Percentiles rank a stretch among this genome's conserved stretches.
Conservation (phyloP, 64 coral and sea anemone species). For the Porites lutea region DNA sequence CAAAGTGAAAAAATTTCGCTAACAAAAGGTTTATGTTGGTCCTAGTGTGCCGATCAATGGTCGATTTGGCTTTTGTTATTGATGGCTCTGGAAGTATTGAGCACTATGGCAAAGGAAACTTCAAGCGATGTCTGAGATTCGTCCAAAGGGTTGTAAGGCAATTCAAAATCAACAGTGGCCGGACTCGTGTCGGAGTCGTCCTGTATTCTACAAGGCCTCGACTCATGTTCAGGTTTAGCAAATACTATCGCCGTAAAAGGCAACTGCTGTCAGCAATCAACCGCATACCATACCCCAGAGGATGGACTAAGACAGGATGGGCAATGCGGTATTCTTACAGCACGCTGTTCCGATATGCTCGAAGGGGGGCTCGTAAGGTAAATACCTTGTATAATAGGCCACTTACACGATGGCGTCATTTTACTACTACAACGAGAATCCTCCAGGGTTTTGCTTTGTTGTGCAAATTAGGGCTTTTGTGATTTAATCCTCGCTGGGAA, state of each 20-base stretch:
- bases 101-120: conserved; percentile 54
- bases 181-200: conserved; percentile 47
- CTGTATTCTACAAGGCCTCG: conserved; percentile 32
- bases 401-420: no score
- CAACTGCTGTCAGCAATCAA: neutral
- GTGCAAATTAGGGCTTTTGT: no score
- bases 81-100: conserved; percentile 73
- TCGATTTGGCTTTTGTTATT: conserved; percentile 67
- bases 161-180: conserved; percentile 40
- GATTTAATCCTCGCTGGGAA: no score
- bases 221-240: conserved; percentile 44
- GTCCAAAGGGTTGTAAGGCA: conserved; percentile 13
- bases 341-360: conserved; percentile 13
- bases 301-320: conserved; percentile 39
- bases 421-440: no score
- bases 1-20: no score
- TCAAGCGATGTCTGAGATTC: conserved; percentile 53
- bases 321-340: conserved; percentile 40
- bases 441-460: no score
- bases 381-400: neutral
- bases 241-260: neutral
- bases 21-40: no score
- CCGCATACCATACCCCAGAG: conserved; percentile 50
- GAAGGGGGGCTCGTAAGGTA: conserved; percentile 21
- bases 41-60: conserved; percentile 43